Conservation (phyloP, 2,888 invertebrate species). For the Eulithis prunata region DNA sequence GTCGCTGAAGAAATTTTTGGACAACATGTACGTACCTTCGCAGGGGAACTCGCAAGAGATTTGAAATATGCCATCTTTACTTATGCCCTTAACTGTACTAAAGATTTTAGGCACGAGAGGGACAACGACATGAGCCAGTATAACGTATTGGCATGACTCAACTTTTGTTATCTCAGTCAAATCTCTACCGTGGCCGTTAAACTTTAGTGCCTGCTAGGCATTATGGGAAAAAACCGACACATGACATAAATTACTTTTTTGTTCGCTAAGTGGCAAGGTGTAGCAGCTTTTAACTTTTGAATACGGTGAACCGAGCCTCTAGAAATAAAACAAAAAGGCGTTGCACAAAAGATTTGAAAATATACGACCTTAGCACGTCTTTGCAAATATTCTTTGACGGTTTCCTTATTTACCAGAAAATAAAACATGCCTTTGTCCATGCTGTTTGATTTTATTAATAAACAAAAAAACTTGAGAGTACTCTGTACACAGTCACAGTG, state of each 20-base stretch:
- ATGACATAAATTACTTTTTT: slow-evolving; percentile 39
- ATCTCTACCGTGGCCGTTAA: slow-evolving; percentile 42
- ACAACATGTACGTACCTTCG: too few species aligned
- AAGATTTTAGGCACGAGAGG: too few species aligned
- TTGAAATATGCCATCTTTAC: too few species aligned
- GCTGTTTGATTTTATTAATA: background rate
- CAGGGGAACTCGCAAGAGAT: too few species aligned
- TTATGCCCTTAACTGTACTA: too few species aligned
- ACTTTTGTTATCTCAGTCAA: slow-evolving; percentile 43
- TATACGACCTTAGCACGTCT: slow-evolving; percentile 4
- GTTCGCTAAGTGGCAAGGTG: slow-evolving; percentile 29
- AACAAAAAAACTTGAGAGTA: background rate
- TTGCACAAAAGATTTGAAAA: slow-evolving; percentile 7
- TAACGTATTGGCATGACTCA: slow-evolving; percentile 42
- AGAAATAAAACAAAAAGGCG: slow-evolving; percentile 4
- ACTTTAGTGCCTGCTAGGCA: slow-evolving; percentile 43
- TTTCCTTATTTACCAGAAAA: slow-evolving; percentile 13
- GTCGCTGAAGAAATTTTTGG: too few species aligned
- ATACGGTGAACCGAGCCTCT: slow-evolving; percentile 5
- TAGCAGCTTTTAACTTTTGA: slow-evolving; percentile 17
- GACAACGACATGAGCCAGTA: slow-evolving; percentile 5
- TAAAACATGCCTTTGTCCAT: background rate
- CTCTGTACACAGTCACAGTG: too few species aligned
- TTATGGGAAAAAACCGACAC: slow-evolving; percentile 41
- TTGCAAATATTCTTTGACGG: slow-evolving; percentile 10